Percentiles rank a stretch among this genome's conserved stretches.
Evolutionary conservation across 2,797 vertebrate genomes (phyloP).

Genomic region (Phalanger gymnotis): DNA sequence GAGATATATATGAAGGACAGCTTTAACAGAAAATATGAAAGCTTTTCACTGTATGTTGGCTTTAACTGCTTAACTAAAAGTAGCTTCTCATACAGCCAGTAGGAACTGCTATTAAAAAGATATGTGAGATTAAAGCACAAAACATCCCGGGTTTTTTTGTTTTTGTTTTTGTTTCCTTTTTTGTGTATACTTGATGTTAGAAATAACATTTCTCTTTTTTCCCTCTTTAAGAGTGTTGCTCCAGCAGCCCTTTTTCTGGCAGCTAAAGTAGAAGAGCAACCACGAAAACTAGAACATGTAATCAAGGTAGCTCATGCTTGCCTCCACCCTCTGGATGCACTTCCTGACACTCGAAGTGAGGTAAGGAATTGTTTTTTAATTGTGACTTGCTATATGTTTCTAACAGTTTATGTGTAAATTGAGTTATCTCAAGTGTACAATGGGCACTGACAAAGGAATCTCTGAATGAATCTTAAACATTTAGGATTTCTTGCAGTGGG

Average conservation of each 20-base stretch:
- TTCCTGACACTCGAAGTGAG: conserved; percentile 93
- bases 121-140: neutral
- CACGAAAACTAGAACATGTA: conserved; percentile 94
- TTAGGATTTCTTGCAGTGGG: conserved; percentile 45
- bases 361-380: conserved; percentile 81
- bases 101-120: neutral
- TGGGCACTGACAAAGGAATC: neutral
- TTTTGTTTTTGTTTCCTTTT: accelerated
- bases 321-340: conserved; percentile 92
- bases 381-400: neutral
- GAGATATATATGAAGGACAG: neutral
- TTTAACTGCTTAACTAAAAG: neutral
- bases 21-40: neutral
- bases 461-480: conserved; percentile 18
- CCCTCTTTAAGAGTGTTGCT: conserved; percentile 87
- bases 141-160: neutral
- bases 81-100: neutral
- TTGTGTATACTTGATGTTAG: conserved; percentile 1
- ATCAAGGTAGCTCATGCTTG: conserved; percentile 96
- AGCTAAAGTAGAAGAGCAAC: conserved; percentile 97
- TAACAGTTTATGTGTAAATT: conserved; percentile 51
- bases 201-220: conserved; percentile 54
- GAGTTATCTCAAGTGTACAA: conserved; percentile 35
- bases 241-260: conserved; percentile 95
- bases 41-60: neutral